phyloP scores from a whole-genome alignment of 2,797 vertebrate species.

The Taeniopygia guttata region DNA sequence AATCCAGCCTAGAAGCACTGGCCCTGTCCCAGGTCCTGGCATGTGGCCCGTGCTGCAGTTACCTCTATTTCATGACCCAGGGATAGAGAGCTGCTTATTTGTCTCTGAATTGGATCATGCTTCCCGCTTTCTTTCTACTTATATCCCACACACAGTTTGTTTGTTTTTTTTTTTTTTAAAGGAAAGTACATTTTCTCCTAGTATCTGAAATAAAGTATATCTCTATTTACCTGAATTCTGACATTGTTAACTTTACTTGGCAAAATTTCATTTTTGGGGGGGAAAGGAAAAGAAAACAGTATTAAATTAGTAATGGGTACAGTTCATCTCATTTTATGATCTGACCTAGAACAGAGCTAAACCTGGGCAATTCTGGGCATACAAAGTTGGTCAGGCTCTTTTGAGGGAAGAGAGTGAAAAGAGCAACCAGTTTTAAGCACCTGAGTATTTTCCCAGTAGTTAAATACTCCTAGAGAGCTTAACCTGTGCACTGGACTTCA shows the following conservation, averaged over 20 bases:
- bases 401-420: background rate
- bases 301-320: background rate
- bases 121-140: background rate
- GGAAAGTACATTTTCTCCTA: background rate
- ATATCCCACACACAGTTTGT: rapidly evolving
- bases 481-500: background rate
- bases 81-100: background rate
- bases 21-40: background rate
- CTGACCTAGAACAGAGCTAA: background rate
- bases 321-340: background rate
- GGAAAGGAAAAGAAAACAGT: background rate
- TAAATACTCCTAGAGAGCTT: background rate
- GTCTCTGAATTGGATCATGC: background rate
- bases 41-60: background rate
- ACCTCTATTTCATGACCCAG: background rate
- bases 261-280: background rate
- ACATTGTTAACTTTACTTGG: background rate
- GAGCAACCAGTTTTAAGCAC: background rate
- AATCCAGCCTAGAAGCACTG: background rate
- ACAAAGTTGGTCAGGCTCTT: background rate
- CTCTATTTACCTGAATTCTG: background rate
- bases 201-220: background rate
- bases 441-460: background rate
- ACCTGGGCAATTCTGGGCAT: background rate
- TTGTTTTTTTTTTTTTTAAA: background rate